Evolutionary conservation across 2,888 invertebrate genomes (phyloP).

Genomic region (Metalampra italica): DNA sequence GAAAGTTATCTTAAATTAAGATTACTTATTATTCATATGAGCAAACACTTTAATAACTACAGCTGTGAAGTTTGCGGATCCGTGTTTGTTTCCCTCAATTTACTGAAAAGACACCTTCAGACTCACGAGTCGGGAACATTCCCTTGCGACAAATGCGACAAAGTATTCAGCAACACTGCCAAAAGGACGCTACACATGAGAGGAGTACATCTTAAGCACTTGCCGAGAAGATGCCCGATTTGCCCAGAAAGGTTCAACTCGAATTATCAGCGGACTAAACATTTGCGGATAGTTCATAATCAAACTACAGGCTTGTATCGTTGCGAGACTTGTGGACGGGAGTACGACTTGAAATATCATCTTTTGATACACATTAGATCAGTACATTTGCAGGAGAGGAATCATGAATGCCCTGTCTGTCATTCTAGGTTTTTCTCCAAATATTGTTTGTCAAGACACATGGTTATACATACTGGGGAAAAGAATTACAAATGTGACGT

Average conservation of each 20-base stretch:
- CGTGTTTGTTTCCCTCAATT: slow-evolving; percentile 43
- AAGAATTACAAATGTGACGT: slow-evolving; percentile 66
- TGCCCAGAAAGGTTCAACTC: slow-evolving; percentile 61
- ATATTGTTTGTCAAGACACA: slow-evolving; percentile 63
- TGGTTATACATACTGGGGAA: slow-evolving; percentile 70
- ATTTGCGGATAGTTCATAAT: slow-evolving; percentile 53
- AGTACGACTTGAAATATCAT: slow-evolving; percentile 56
- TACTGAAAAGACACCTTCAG: slow-evolving; percentile 47
- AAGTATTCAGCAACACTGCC: slow-evolving; percentile 48
- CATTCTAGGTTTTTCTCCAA: slow-evolving; percentile 56
- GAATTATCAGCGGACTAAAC: slow-evolving; percentile 54
- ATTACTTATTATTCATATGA: slow-evolving; percentile 60
- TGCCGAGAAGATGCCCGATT: slow-evolving; percentile 48
- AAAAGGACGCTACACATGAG: slow-evolving; percentile 47
- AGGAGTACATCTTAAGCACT: slow-evolving; percentile 53
- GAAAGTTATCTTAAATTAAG: slow-evolving; percentile 46
- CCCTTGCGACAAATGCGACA: slow-evolving; percentile 57
- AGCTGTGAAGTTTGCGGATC: slow-evolving; percentile 62
- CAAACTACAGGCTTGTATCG: slow-evolving; percentile 37
- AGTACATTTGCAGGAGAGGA: slow-evolving; percentile 58
- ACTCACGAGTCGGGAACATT: slow-evolving; percentile 49
- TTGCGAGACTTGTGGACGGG: slow-evolving; percentile 54
- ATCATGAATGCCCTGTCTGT: slow-evolving; percentile 53
- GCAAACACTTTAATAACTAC: slow-evolving; percentile 57
- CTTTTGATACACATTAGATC: slow-evolving; percentile 50